Base-by-base conservation (phyloP, 2,888 invertebrate genomes). In the Hartigia nigra region DNA sequence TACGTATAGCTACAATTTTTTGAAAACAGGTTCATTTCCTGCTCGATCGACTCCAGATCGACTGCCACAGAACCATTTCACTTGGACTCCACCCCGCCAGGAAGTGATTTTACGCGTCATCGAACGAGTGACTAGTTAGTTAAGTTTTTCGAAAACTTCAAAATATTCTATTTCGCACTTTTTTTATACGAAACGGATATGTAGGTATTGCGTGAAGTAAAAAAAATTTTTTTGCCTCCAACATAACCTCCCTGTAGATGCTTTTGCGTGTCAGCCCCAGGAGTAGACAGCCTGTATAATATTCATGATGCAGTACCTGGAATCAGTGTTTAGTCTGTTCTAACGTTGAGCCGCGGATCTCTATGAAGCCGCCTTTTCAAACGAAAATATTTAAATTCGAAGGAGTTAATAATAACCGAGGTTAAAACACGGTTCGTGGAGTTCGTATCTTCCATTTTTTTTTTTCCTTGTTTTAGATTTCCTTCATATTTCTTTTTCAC, bases 291-390 rank as follows among this genome's bases (percentile, higher is more conserved):
- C 31, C 69, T 77, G 55, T 55, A 55, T 70, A 36, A 70, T 31
- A 39, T 39, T 31, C n/a, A 70, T 75, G 32, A 14, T 32, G 35
- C 83, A 84, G 79, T 89, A 89, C 89, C 88, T 87, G 86, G 88
- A 89, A 89, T 77, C 80, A 85, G 83, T 89, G 88, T 89, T 89
- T 86, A 86, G 86, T 88, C 87, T 88, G 88, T 89, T 87, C 82
- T 81, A 76, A 69, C 55, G 35, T 55, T 12, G 70, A 79, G 76
- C 76, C 31, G n/a, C 75, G 69, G 34, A 69, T 31, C 78, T 79
- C 78, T 79, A 79, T 76, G 78, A 79, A 79, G 78, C 78, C 72
- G n/a, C 81, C 81, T 86, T 84, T 85, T 86, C 82, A 84, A 85
- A 85, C 82, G 86, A 82, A 87, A 85, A 83, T 86, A 86, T 86